Evolutionary conservation across 2,888 invertebrate species (phyloP), one percentile per base, ranked within the genome.

Genomic region (Formica aserva): DNA sequence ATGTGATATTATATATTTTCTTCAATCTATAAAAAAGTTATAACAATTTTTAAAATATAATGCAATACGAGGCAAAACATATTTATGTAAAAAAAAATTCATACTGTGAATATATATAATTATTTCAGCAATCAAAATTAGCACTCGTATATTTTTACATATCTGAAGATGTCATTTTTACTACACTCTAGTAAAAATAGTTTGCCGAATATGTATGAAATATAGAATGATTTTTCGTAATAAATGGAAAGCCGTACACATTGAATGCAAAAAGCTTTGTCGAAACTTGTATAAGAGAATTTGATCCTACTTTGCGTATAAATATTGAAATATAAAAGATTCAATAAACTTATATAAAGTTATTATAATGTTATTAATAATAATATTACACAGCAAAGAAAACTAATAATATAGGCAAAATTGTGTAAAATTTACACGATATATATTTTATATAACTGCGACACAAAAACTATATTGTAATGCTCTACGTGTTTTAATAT

Each of bases 401-500:
- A 32, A 15, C 8, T 45, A 6, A 15, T 6, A 32, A 45, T 11
- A 74, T 9, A 9, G 60, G 22, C 18, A 52, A 32, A 52, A n/a
- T 32, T 69, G 32, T 22, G 22, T 60, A 45, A 45, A 45, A 69
- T 38, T 26, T 8, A 41, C 22, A n/a, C 38, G 8, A 22, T 41
- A 45, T 11, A 15, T 5, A 22, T 35, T 60, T 35, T 26, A 72
- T 18, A 3, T 35, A 60, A 13, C 32, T 26, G 35, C 13, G 45
- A 80, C 60, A 52, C 60, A 52, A 72, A 13, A 48, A 77, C 35
- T 26, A 18, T 38, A 32, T 32, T 45, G 18, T 48, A 45, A 72
- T 13, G 35, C 29, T 71, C 13, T 55, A 32, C 41, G 57, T 32
- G 57, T 80, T 77, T 80, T 80, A 80, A 72, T 80, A 80, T 80